Percentiles rank a stretch among this genome's conserved stretches.
phyloP scores from a whole-genome alignment of 2,797 vertebrate genomes.

The Microctenopoma lineatum region DNA sequence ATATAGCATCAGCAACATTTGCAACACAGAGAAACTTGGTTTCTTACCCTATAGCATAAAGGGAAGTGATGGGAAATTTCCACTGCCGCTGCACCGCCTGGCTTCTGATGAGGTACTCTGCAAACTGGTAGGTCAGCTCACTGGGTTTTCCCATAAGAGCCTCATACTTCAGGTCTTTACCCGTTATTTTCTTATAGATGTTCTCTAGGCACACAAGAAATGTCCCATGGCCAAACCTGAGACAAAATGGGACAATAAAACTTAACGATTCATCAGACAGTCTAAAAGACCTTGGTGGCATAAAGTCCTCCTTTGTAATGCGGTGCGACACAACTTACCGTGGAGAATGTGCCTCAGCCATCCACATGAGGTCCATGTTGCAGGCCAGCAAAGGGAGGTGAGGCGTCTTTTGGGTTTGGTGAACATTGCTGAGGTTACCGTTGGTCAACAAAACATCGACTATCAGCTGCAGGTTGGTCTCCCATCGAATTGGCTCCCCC shows the following conservation, averaged over 20 bases:
- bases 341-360: conserved; percentile 91
- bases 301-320: not conserved
- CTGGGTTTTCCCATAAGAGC: conserved; percentile 93
- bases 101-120: conserved; percentile 88
- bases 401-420: conserved; percentile 73
- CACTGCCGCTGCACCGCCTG: conserved; percentile 85
- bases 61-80: conserved; percentile 81
- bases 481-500: conserved; percentile 94
- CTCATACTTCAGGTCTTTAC: conserved; percentile 90
- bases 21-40: not conserved
- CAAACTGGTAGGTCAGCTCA: conserved; percentile 92
- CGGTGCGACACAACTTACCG: conserved; percentile 73
- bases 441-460: conserved; percentile 89
- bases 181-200: conserved; percentile 95
- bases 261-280: not conserved
- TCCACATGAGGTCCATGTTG: conserved; percentile 97
- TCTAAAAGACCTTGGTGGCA: not conserved
- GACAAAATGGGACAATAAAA: not conserved
- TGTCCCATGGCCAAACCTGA: conserved; percentile 91
- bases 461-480: conserved; percentile 94
- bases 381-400: conserved; percentile 92
- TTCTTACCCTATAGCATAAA: conserved; percentile 90
- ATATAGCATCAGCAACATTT: not conserved
- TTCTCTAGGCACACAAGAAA: conserved; percentile 94
- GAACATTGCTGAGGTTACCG: conserved; percentile 85